phyloP scores from a whole-genome alignment of 2,888 invertebrate species.

The Ectemnius lituratus region DNA sequence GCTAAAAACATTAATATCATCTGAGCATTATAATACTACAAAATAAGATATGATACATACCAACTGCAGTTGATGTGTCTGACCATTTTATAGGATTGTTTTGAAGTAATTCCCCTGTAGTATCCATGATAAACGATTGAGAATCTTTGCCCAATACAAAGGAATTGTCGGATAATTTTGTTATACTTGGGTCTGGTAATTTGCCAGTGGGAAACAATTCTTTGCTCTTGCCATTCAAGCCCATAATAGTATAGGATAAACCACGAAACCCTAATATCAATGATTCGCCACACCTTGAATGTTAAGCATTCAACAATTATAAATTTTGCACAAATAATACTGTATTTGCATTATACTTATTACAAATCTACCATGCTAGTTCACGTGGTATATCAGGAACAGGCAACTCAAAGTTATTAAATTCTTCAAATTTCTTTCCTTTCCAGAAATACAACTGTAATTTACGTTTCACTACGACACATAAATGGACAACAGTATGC shows the following conservation, averaged over 20 bases:
- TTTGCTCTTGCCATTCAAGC: slow-evolving; percentile 82
- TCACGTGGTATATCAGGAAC: slow-evolving; percentile 81
- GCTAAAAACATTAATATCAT: slow-evolving; percentile 79
- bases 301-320: neutral
- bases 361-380: slow-evolving; percentile 65
- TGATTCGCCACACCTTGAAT: slow-evolving; percentile 71
- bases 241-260: slow-evolving; percentile 71
- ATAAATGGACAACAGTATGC: slow-evolving; percentile 88
- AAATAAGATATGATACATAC: slow-evolving; percentile 75
- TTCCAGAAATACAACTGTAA: slow-evolving; percentile 94
- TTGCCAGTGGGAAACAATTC: slow-evolving; percentile 93
- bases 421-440: slow-evolving; percentile 88
- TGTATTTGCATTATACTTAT: neutral
- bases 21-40: slow-evolving; percentile 1
- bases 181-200: slow-evolving; percentile 90
- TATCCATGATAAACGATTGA: slow-evolving; percentile 91
- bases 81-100: slow-evolving; percentile 89
- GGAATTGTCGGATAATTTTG: slow-evolving; percentile 86
- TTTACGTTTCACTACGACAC: slow-evolving; percentile 92
- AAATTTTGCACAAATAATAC: neutral
- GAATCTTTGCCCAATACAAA: slow-evolving; percentile 93
- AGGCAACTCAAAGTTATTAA: slow-evolving; percentile 79
- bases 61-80: slow-evolving; percentile 85
- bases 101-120: slow-evolving; percentile 84
- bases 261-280: slow-evolving; percentile 74